Conservation (phyloP, 2,797 vertebrate genomes). For the Falco berigora region DNA sequence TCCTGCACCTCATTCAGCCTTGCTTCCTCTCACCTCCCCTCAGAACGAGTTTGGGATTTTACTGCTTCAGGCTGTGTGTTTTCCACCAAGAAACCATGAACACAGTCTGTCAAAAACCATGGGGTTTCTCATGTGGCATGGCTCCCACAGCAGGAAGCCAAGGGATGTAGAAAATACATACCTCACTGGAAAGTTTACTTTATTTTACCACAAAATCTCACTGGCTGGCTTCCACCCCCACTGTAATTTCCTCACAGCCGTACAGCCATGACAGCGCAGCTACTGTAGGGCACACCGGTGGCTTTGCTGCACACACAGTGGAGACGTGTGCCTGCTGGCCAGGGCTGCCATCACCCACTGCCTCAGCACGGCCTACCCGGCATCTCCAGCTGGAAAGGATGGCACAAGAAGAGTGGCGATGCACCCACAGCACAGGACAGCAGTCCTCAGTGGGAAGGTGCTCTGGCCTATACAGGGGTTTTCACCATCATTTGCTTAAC, state of each 20-base stretch:
- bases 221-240: conserved; percentile 54
- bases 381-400: rapidly evolving
- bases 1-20: background rate
- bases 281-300: background rate
- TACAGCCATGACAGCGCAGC: background rate
- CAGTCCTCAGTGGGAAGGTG: background rate
- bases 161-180: conserved; percentile 29
- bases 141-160: conserved; percentile 29
- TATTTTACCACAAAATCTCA: conserved; percentile 45
- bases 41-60: background rate
- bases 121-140: background rate
- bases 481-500: background rate
- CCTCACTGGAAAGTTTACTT: conserved; percentile 59
- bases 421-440: background rate
- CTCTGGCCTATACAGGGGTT: background rate
- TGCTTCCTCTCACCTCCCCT: background rate
- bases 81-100: background rate
- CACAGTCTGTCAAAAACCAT: background rate
- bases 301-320: background rate
- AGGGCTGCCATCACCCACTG: background rate
- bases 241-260: conserved; percentile 34
- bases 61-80: background rate
- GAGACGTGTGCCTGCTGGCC: background rate
- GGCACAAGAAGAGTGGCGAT: background rate
- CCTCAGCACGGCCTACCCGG: rapidly evolving